These are phyloP conservation scores for Pygoscelis adeliae DNA, from an alignment of 2,113 vertebrate genomes.

Conservation along the genomic window DNA sequence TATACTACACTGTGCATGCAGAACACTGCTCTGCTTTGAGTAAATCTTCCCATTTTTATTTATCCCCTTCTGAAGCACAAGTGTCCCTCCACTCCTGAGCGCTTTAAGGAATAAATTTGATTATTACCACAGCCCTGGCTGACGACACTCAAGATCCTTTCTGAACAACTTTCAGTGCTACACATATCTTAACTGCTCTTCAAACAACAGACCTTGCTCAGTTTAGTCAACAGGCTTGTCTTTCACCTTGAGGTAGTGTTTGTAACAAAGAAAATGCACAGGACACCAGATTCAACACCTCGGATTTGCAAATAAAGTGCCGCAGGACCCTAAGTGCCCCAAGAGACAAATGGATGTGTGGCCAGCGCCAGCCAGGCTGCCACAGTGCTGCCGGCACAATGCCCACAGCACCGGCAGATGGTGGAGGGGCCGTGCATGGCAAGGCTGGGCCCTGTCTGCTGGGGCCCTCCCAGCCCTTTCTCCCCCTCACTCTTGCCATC, in stretches of 20 bases:
- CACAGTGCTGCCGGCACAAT: fast-evolving
- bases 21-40: neutral
- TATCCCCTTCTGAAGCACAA: neutral
- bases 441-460: neutral
- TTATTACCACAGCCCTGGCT: neutral
- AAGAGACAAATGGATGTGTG: neutral
- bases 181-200: neutral
- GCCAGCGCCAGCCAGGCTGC: neutral
- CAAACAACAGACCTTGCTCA: neutral
- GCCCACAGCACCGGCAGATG: neutral
- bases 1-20: fast-evolving
- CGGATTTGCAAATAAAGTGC: neutral
- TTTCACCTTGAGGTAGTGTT: slow-evolving; percentile 62
- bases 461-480: no score
- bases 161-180: neutral
- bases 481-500: neutral
- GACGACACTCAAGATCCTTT: neutral
- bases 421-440: fast-evolving
- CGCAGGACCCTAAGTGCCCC: neutral
- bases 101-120: neutral
- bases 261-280: slow-evolving; percentile 14
- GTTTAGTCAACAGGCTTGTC: neutral
- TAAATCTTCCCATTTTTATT: neutral
- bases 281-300: neutral
- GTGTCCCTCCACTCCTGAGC: neutral